phyloP scores from a whole-genome alignment of 2,797 vertebrate species.

The Tragelaphus oryx region DNA sequence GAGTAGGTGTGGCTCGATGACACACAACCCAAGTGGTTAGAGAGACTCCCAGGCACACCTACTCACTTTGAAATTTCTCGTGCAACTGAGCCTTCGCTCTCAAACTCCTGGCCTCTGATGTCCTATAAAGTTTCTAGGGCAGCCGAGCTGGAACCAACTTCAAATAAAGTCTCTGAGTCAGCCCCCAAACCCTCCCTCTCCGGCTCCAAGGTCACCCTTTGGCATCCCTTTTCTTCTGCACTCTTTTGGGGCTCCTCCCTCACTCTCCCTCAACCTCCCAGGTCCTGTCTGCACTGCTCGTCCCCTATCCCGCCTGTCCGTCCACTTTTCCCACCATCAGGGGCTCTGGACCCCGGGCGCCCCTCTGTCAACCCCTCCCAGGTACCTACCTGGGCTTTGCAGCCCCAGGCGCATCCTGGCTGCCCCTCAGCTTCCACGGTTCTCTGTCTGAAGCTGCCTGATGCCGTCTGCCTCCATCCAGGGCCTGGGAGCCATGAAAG shows the following conservation, averaged over 20 bases:
- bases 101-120: neutral
- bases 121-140: conserved; percentile 30
- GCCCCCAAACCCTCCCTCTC: neutral
- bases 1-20: conserved; percentile 19
- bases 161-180: conserved; percentile 39
- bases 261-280: neutral
- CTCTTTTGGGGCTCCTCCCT: neutral
- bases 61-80: conserved; percentile 2
- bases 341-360: neutral
- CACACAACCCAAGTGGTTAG: neutral
- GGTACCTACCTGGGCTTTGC: conserved; percentile 49
- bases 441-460: neutral
- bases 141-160: conserved; percentile 36
- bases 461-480: neutral
- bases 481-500: conserved; percentile 29
- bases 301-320: neutral
- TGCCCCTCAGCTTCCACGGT: neutral
- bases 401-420: neutral
- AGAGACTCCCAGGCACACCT: neutral
- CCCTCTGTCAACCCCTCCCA: neutral
- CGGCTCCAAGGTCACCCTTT: neutral
- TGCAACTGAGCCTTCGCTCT: neutral
- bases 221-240: neutral
- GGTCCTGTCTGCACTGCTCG: neutral
- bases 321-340: neutral